Percentiles rank a stretch among this genome's conserved stretches.
Evolutionary conservation across 2,888 invertebrate genomes (phyloP).

Genomic region (Drosophila hamatofila): DNA sequence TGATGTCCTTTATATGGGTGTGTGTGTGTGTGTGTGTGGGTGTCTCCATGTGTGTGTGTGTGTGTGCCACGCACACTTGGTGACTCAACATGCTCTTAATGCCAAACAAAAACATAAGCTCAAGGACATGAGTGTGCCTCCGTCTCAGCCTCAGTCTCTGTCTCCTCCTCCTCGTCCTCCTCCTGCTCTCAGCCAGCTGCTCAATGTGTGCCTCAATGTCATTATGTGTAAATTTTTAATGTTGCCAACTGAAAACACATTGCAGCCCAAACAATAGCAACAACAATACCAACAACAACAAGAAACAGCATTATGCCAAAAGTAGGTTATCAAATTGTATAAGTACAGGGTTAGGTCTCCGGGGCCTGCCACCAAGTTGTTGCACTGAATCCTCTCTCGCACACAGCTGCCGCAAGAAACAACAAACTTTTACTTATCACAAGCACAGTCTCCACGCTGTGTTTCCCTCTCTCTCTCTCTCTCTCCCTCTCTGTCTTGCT

Average conservation of each 20-base stretch:
- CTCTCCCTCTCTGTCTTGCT: not conserved
- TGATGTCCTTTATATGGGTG: conserved; percentile 8
- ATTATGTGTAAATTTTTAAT: conserved; percentile 80
- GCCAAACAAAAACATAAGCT: conserved; percentile 78
- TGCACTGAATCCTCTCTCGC: conserved; percentile 39
- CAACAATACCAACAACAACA: not conserved
- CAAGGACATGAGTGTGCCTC: conserved; percentile 63
- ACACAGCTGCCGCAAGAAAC: conserved; percentile 54
- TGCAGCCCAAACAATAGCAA: conserved; percentile 32
- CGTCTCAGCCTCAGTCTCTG: not conserved
- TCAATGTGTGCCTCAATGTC: conserved; percentile 58
- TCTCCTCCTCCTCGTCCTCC: not conserved
- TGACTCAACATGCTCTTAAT: conserved; percentile 76
- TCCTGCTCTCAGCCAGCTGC: conserved; percentile 11
- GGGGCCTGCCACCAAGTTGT: conserved; percentile 52
- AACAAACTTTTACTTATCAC: conserved; percentile 64
- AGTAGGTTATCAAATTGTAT: conserved; percentile 80
- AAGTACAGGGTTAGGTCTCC: conserved; percentile 41
- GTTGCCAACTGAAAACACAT: conserved; percentile 53
- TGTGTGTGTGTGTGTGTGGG: not conserved
- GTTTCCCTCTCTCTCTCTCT: not conserved
- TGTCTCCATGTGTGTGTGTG: conserved; percentile 9
- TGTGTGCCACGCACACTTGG: conserved; percentile 26
- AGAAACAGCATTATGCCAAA: conserved; percentile 33
- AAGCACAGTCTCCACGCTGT: not conserved